A percentile compares a stretch with the other conserved stretches of the same genome.
These are phyloP conservation scores for Ophioninae sp. DNA, from an alignment of 2,888 invertebrate species.

Conservation along the genomic window DNA sequence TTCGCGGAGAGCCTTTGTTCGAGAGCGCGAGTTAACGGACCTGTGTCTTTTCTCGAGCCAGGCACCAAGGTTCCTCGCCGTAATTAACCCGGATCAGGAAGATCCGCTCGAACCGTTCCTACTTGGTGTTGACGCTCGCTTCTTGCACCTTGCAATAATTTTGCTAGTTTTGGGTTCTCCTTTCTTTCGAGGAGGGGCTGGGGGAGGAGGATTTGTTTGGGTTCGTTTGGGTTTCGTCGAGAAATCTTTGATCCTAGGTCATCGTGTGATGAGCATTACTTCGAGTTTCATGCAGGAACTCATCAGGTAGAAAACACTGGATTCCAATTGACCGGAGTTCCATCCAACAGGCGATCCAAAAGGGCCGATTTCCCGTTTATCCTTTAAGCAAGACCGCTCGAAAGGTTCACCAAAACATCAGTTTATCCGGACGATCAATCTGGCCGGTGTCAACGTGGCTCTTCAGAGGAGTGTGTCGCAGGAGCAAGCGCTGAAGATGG, in stretches of 20 bases:
- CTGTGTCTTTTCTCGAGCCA: background rate
- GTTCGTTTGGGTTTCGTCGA: too few species aligned
- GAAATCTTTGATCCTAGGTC: too few species aligned
- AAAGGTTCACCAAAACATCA: constrained; percentile 23
- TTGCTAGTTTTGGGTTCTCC: background rate
- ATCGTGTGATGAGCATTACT: too few species aligned
- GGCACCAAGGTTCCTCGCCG: constrained; percentile 17
- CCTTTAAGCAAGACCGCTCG: background rate
- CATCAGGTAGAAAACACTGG: too few species aligned
- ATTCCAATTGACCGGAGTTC: too few species aligned
- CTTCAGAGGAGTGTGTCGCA: constrained; percentile 3
- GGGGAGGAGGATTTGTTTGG: too few species aligned
- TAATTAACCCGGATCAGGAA: constrained; percentile 50
- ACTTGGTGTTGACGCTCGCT: background rate
- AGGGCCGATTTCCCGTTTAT: background rate
- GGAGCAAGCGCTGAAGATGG: constrained; percentile 9
- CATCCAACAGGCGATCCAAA: background rate
- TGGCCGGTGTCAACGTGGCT: background rate
- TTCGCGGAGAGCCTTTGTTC: constrained; percentile 42
- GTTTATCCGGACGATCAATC: constrained; percentile 31
- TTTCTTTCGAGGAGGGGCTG: too few species aligned
- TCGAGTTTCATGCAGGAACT: too few species aligned
- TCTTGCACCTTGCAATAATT: background rate
- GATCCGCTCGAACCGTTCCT: background rate
- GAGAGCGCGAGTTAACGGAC: background rate